A percentile compares a stretch with the other conserved stretches of the same genome.
phyloP scores from a whole-genome alignment of 2,113 vertebrate species.

The Daphoenositta chrysoptera region DNA sequence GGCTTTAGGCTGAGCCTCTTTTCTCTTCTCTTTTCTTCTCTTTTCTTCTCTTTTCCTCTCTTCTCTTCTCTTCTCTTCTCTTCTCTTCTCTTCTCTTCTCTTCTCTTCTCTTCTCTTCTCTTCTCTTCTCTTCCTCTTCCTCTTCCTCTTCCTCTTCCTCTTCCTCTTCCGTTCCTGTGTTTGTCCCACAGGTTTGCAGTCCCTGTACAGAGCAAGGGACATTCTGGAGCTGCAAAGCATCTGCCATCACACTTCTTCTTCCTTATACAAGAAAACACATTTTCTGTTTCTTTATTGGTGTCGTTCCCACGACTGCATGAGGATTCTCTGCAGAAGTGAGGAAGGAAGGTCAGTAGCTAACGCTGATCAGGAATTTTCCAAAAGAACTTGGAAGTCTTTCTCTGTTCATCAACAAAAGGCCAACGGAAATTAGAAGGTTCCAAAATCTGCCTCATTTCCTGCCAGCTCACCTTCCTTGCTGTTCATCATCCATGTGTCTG shows the following conservation, averaged over 20 bases:
- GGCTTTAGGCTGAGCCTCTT: not conserved
- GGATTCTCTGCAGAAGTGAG: not conserved
- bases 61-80: not conserved
- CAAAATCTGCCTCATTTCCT: conserved; percentile 16
- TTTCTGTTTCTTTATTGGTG: not conserved
- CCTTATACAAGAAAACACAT: not conserved
- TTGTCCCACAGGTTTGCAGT: not conserved
- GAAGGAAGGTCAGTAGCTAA: conserved; percentile 22
- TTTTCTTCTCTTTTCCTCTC: not conserved
- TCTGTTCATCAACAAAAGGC: not conserved
- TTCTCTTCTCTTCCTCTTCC: not conserved
- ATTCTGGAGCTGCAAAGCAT: not conserved
- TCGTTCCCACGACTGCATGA: not conserved
- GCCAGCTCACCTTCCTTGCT: not conserved
- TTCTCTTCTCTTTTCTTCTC: not conserved
- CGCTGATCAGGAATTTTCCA: not conserved
- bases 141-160: too few relatives aligned
- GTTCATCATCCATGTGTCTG: not conserved
- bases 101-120: not conserved
- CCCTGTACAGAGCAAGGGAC: not conserved
- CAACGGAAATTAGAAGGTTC: not conserved
- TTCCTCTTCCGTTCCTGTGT: not conserved
- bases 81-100: too few relatives aligned
- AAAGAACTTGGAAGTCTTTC: not conserved
- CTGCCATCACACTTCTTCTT: not conserved